Percentiles rank a stretch among this genome's conserved stretches.
These are phyloP conservation scores for Salvelinus sp. DNA, from an alignment of 2,113 vertebrate genomes.

Conservation along the genomic window DNA sequence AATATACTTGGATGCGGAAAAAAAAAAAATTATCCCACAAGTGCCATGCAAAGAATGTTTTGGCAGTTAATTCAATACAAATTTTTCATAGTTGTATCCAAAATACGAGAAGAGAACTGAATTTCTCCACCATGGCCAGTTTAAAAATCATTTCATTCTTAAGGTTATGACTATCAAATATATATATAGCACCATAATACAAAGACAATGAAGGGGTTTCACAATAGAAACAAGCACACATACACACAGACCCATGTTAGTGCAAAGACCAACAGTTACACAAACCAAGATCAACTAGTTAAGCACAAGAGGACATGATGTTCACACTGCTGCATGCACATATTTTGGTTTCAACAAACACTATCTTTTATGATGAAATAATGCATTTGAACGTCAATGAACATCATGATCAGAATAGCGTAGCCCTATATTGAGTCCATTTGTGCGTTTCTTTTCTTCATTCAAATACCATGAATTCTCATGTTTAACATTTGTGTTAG, in stretches of 20 bases:
- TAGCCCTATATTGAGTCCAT: slow-evolving; percentile 15
- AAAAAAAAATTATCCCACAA: slow-evolving; percentile 80
- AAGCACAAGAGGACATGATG: background rate
- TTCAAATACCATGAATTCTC: too few species aligned
- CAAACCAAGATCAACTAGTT: background rate
- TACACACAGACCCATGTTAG: slow-evolving; percentile 80
- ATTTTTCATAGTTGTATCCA: slow-evolving; percentile 68
- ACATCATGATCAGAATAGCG: slow-evolving; percentile 9
- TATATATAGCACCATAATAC: slow-evolving; percentile 89
- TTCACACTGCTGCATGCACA: slow-evolving; percentile 28
- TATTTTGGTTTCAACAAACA: slow-evolving; percentile 5
- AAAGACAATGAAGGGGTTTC: slow-evolving; percentile 79
- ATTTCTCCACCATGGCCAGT: slow-evolving; percentile 77
- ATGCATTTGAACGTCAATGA: background rate
- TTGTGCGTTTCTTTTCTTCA: slow-evolving; percentile 2
- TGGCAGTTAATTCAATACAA: slow-evolving; percentile 56
- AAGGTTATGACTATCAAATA: slow-evolving; percentile 81
- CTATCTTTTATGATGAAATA: background rate
- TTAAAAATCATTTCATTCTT: slow-evolving; percentile 78
- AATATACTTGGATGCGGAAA: slow-evolving; percentile 81
- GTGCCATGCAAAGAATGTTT: slow-evolving; percentile 62
- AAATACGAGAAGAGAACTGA: slow-evolving; percentile 80
- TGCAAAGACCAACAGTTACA: slow-evolving; percentile 65
- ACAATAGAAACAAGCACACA: slow-evolving; percentile 59
- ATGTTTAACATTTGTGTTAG: too few species aligned